Conservation (phyloP, 2,113 vertebrate genomes). For the Rousettus leschenaultii region DNA sequence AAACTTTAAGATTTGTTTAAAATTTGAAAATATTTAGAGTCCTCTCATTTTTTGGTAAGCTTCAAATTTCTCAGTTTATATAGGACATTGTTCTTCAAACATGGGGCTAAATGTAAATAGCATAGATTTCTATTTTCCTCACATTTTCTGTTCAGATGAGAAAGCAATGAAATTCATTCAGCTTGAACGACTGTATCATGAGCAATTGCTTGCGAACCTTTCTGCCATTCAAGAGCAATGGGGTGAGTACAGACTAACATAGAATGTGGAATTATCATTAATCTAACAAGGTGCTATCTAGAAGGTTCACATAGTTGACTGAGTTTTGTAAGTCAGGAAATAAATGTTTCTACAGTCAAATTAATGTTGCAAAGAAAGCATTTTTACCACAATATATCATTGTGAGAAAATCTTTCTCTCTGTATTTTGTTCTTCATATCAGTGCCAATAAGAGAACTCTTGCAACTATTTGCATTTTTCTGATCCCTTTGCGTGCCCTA, state of each 20-base stretch:
- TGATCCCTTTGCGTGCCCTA: background rate
- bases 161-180: conserved; percentile 95
- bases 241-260: conserved; percentile 84
- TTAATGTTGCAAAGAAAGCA: conserved; percentile 20
- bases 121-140: conserved; percentile 75
- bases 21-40: conserved; percentile 6
- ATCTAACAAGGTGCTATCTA: background rate
- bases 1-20: background rate
- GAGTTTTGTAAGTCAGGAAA: conserved; percentile 42
- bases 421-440: background rate
- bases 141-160: conserved; percentile 88
- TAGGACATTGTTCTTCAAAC: conserved; percentile 14
- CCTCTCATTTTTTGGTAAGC: background rate
- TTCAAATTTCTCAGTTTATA: background rate
- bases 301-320: background rate
- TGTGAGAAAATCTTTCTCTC: conserved; percentile 24
- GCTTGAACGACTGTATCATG: conserved; percentile 93
- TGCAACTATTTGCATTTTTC: conserved; percentile 28
- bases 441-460: conserved; percentile 12
- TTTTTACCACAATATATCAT: conserved; percentile 21
- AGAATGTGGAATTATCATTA: background rate
- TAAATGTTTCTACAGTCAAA: background rate
- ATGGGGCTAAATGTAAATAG: background rate
- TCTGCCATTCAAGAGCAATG: conserved; percentile 91
- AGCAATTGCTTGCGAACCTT: conserved; percentile 94